Base-by-base conservation (phyloP, 2,888 invertebrate species). In the Pasiphila rectangulata region DNA sequence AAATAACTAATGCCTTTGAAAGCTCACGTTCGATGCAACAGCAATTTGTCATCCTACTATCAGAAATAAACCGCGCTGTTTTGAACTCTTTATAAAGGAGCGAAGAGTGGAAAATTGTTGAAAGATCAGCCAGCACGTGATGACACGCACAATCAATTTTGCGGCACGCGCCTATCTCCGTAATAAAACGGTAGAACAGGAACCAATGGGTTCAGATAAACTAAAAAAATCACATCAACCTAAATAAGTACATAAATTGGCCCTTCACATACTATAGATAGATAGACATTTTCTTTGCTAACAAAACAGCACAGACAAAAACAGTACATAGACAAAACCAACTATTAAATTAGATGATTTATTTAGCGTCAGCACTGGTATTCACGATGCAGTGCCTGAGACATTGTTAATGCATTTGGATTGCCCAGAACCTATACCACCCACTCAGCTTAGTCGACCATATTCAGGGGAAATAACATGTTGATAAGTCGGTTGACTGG, bases 111-210 rank as follows among this genome's bases (percentile, higher is more conserved):
- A 24, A 32, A 36, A 38, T 51, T 34, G 29, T 34, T 25, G 13
- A 4, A n/a, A n/a, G 30, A 37, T 23, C 17, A 17, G 21, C 29
- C 30, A 34, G 34, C 71, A 79, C 79, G 79, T 78, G 78, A 69
- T 64, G 67, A 68, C 67, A 70, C 66, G 72, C 68, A 57, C 68
- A 75, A 79, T 79, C 79, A 77, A 79, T 81, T 79, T 73, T 52
- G 69, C 59, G 72, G 75, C 78, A 81, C 79, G 75, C 70, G 78
- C 63, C 67, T 64, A 58, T 74, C 72, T 63, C 56, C 43, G 38
- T 69, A 72, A 72, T 73, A 71, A 75, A 74, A 74, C 68, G 65
- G 54, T 62, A 61, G 58, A 68, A 59, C 56, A 59, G 56, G 61
- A 60, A 59, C 56, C 47, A 59, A 51, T 52, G 54, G 52, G 54